Conservation (phyloP, 2,113 vertebrate species). For the Thermophis baileyi region DNA sequence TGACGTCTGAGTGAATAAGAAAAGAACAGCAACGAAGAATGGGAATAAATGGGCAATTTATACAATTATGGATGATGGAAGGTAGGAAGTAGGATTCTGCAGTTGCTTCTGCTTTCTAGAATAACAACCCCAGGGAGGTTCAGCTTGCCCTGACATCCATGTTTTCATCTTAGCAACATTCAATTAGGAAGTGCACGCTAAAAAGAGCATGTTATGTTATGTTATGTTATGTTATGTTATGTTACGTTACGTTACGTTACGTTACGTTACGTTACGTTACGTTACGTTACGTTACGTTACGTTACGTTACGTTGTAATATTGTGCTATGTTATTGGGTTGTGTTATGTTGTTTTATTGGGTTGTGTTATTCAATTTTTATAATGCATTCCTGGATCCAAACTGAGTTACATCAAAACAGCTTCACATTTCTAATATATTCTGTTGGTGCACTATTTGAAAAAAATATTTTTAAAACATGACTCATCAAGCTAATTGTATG, state of each 20-base stretch:
- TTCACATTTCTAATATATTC: not conserved
- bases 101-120: not conserved
- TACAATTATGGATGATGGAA: not conserved
- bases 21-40: not conserved
- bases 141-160: not conserved
- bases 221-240: too few species aligned
- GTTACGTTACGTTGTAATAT: not conserved
- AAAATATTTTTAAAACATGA: not conserved
- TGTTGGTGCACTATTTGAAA: not conserved
- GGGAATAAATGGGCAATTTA: not conserved
- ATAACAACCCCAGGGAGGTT: not conserved
- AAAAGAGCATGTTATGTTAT: not conserved
- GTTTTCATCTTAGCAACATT: not conserved
- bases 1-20: not conserved
- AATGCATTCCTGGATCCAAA: not conserved
- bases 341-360: too few species aligned
- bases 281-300: too few species aligned
- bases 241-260: too few species aligned
- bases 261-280: too few species aligned
- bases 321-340: too few species aligned
- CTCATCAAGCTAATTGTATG: not conserved
- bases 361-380: not conserved
- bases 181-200: not conserved
- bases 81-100: not conserved
- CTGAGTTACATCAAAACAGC: not conserved